Evolutionary conservation across 2,113 vertebrate species (phyloP).

Genomic region (Thryonomys swinderianus): DNA sequence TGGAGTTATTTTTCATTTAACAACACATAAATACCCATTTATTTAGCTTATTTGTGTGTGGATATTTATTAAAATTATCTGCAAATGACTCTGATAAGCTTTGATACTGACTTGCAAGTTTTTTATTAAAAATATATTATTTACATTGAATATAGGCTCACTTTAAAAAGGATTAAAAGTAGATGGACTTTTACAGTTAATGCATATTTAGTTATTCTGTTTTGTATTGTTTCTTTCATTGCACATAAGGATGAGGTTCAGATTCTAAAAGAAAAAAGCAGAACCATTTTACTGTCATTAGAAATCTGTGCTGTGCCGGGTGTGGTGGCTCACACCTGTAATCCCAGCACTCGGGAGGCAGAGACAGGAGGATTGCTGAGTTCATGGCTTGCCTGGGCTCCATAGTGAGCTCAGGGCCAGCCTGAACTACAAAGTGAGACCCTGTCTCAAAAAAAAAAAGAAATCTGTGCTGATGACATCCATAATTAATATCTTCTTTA

Average conservation of each 20-base stretch:
- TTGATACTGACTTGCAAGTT: constrained; percentile 7
- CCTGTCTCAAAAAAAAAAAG: no score
- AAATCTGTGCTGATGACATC: background rate
- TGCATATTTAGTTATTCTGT: background rate
- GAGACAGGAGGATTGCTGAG: no score
- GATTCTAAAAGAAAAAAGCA: constrained; percentile 14
- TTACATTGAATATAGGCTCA: background rate
- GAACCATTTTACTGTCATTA: background rate
- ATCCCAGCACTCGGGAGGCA: no score
- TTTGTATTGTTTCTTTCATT: constrained; percentile 6
- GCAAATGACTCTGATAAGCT: constrained; percentile 6
- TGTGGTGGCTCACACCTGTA: no score
- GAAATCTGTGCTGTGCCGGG: background rate
- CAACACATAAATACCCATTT: constrained; percentile 4
- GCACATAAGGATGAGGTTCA: background rate
- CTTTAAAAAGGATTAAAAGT: constrained; percentile 1
- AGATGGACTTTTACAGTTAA: background rate
- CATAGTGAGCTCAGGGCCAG: no score
- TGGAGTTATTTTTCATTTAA: constrained; percentile 12
- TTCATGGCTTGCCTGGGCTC: no score
- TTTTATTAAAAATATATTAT: constrained; percentile 9
- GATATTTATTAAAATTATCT: background rate
- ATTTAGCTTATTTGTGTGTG: background rate
- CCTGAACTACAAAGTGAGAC: no score
- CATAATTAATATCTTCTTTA: background rate